phyloP scores from a whole-genome alignment of 1,140 invertebrate genomes.

The Agrypnia vestita region DNA sequence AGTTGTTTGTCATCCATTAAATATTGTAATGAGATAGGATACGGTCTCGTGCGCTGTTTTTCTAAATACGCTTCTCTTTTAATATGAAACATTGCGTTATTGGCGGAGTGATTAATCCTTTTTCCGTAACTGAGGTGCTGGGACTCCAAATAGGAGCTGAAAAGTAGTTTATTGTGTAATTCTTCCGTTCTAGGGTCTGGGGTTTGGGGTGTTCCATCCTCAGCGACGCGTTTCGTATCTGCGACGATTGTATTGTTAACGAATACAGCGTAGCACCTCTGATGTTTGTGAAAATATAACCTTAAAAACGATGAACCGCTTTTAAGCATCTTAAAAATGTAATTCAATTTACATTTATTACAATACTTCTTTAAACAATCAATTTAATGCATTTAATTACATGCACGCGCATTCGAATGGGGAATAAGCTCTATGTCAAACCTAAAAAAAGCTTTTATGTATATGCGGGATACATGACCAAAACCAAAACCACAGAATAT shows the following conservation, averaged over 20 bases:
- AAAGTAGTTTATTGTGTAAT: constrained; percentile 65
- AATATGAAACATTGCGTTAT: constrained; percentile 65
- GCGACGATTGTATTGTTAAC: not conserved
- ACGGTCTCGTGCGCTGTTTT: constrained; percentile 62
- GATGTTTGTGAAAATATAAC: constrained; percentile 44
- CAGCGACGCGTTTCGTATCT: not conserved
- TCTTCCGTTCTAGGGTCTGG: constrained; percentile 54
- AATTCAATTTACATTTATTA: too few relatives aligned
- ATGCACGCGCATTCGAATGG: too few relatives aligned
- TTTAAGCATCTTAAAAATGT: not conserved
- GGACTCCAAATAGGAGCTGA: constrained; percentile 66
- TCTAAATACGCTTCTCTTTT: constrained; percentile 55
- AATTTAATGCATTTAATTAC: too few relatives aligned
- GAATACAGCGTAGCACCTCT: not conserved
- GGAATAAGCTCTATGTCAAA: too few relatives aligned
- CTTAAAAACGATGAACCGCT: constrained; percentile 40
- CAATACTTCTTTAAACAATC: too few relatives aligned
- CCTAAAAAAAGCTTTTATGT: too few relatives aligned
- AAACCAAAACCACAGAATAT: too few relatives aligned
- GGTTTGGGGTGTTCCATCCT: constrained; percentile 40
- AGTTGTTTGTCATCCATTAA: constrained; percentile 58
- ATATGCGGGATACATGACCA: too few relatives aligned
- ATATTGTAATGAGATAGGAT: constrained; percentile 67
- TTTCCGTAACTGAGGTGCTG: constrained; percentile 65
- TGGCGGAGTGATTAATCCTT: constrained; percentile 68